These are phyloP conservation scores for Haliclona indistincta DNA, from an alignment of 37 sponge, comb jelly and placozoan genomes.

Conservation along the genomic window DNA sequence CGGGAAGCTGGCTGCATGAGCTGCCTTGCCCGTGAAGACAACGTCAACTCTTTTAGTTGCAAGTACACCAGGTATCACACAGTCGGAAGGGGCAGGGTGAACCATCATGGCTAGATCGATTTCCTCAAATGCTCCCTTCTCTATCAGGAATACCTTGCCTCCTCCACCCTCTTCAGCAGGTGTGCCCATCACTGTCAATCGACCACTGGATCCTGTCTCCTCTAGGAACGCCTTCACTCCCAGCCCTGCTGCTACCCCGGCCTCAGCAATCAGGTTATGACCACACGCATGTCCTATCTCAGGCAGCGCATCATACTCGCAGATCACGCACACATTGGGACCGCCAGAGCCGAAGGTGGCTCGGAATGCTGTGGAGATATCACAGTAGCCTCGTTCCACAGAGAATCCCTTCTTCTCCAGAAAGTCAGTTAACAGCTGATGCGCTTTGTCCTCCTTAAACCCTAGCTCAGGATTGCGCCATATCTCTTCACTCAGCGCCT, in stretches of 20 bases:
- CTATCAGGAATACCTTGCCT: conserved; percentile 75
- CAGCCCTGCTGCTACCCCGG: conserved; percentile 82
- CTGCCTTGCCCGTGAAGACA: conserved; percentile 63
- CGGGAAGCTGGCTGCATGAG: conserved; percentile 83
- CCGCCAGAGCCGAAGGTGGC: conserved; percentile 66
- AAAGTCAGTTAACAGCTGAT: too few relatives aligned
- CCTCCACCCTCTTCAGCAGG: conserved; percentile 89
- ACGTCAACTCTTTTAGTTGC: conserved; percentile 11
- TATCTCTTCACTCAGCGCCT: too few relatives aligned
- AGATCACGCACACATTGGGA: conserved; percentile 74
- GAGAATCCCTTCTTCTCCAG: too few relatives aligned
- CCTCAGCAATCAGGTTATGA: conserved; percentile 88
- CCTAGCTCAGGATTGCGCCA: too few relatives aligned
- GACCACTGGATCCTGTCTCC: conserved; percentile 26
- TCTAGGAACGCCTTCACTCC: conserved; percentile 72
- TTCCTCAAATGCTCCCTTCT: conserved; percentile 59
- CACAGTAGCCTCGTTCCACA: too few relatives aligned
- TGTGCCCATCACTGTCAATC: conserved; percentile 75
- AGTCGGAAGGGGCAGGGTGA: conserved; percentile 58
- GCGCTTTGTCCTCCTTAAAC: too few relatives aligned
- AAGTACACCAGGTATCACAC: conserved; percentile 31
- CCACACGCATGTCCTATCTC: conserved; percentile 91
- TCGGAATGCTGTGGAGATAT: too few relatives aligned
- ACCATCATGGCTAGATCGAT: conserved; percentile 87
- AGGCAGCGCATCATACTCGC: conserved; percentile 91